phyloP scores from a whole-genome alignment of 2,797 vertebrate species.

The Gorsachius magnificus region DNA sequence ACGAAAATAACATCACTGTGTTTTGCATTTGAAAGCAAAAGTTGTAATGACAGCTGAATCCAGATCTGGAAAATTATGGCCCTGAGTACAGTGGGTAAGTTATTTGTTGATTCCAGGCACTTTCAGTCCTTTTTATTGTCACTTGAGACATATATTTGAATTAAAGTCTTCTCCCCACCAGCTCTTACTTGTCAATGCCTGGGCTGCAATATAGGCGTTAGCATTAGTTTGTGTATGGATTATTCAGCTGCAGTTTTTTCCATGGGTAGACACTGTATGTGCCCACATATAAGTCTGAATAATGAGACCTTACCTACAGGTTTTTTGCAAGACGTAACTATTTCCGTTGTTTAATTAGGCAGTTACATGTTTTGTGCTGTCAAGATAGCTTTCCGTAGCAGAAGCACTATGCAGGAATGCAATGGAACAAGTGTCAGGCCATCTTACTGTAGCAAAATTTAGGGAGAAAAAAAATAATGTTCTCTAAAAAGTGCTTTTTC shows the following conservation, averaged over 20 bases:
- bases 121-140: slow-evolving; percentile 4
- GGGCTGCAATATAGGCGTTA: background rate
- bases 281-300: background rate
- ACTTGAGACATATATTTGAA: background rate
- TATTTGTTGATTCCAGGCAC: slow-evolving; percentile 13
- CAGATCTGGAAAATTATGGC: background rate
- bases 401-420: background rate
- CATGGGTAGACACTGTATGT: background rate
- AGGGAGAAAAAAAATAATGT: background rate
- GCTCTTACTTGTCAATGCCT: background rate
- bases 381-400: background rate
- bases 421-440: background rate
- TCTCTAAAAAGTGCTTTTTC: background rate
- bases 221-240: background rate
- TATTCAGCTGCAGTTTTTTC: background rate
- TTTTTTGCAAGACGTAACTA: background rate
- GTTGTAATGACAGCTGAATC: slow-evolving; percentile 40
- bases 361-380: background rate
- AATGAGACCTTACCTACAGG: background rate
- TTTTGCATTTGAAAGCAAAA: slow-evolving; percentile 63
- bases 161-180: background rate
- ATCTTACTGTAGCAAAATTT: background rate
- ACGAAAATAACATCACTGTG: slow-evolving; percentile 42
- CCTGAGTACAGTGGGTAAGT: background rate
- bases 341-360: background rate